Evolutionary conservation across 1,140 invertebrate genomes (phyloP).

Genomic region (Epicauta chinensis): DNA sequence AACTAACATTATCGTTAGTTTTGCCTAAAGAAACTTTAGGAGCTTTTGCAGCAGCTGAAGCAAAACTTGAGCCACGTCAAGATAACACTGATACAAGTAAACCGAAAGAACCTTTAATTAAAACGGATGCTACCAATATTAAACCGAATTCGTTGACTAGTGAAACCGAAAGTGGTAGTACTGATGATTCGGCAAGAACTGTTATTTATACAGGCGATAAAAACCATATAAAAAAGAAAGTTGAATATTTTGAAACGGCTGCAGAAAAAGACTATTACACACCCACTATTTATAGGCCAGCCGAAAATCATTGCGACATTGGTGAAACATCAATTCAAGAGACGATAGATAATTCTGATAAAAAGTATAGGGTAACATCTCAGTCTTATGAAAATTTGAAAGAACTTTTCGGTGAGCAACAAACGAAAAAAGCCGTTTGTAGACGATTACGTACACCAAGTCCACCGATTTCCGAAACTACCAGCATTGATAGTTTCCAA

Average conservation of each 20-base stretch:
- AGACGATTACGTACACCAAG: slow-evolving; percentile 30
- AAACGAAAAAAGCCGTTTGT: slow-evolving; percentile 24
- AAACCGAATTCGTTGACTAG: slow-evolving; percentile 45
- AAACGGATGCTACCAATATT: slow-evolving; percentile 23
- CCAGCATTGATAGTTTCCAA: slow-evolving; percentile 58
- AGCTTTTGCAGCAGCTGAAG: slow-evolving; percentile 53
- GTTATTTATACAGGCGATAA: slow-evolving; percentile 47
- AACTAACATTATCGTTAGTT: slow-evolving; percentile 44
- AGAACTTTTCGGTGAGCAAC: slow-evolving; percentile 66
- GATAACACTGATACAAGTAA: slow-evolving; percentile 40
- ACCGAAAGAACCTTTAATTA: slow-evolving; percentile 26
- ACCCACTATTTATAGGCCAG: slow-evolving; percentile 50
- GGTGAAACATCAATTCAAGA: slow-evolving; percentile 34
- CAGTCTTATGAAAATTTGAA: slow-evolving; percentile 69
- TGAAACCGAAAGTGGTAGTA: slow-evolving; percentile 62
- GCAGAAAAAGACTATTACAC: slow-evolving; percentile 42
- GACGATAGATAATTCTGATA: slow-evolving; percentile 15
- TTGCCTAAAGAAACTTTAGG: slow-evolving; percentile 56
- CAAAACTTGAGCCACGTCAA: slow-evolving; percentile 20
- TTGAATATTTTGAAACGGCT: slow-evolving; percentile 72
- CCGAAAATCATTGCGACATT: slow-evolving; percentile 46
- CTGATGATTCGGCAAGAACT: slow-evolving; percentile 60
- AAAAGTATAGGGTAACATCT: slow-evolving; percentile 44
- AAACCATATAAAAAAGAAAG: slow-evolving; percentile 60
- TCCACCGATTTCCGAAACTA: slow-evolving; percentile 35